phyloP scores from a whole-genome alignment of 1,140 invertebrate genomes.

The Platyscapa corneri region DNA sequence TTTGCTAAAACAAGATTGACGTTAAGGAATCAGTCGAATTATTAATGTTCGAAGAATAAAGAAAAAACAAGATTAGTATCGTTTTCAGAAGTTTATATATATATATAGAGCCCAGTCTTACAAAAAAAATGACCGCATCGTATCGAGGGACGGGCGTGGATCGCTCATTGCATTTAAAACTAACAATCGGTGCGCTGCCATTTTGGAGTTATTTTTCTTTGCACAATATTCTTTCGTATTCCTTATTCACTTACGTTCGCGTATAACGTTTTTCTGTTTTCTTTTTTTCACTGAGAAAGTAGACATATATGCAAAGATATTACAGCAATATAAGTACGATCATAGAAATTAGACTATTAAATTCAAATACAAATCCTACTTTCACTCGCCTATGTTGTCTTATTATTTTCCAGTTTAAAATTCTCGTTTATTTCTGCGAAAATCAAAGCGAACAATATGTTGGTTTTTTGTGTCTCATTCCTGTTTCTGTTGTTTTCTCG shows the following conservation, averaged over 20 bases:
- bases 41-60: slow-evolving; percentile 50
- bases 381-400: slow-evolving; percentile 69
- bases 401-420: slow-evolving; percentile 54
- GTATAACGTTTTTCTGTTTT: slow-evolving; percentile 54
- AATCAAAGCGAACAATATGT: slow-evolving; percentile 72
- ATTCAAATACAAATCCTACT: slow-evolving; percentile 75
- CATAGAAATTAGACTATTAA: slow-evolving; percentile 72
- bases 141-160: slow-evolving; percentile 72
- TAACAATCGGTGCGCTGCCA: slow-evolving; percentile 71
- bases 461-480: slow-evolving; percentile 61
- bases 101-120: slow-evolving; percentile 76
- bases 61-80: slow-evolving; percentile 54
- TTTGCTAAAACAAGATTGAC: slow-evolving; percentile 48
- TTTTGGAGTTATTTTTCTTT: slow-evolving; percentile 54
- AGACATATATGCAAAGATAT: slow-evolving; percentile 67
- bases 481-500: slow-evolving; percentile 47
- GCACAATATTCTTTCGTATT: slow-evolving; percentile 63
- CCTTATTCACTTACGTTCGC: slow-evolving; percentile 57
- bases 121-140: slow-evolving; percentile 74
- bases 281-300: slow-evolving; percentile 67
- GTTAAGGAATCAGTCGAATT: slow-evolving; percentile 41
- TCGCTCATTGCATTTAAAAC: slow-evolving; percentile 68
- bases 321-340: slow-evolving; percentile 72
- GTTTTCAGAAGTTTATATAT: slow-evolving; percentile 74
- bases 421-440: slow-evolving; percentile 67